phyloP scores from a whole-genome alignment of 64 coral and sea anemone species.

The Montipora sp. region DNA sequence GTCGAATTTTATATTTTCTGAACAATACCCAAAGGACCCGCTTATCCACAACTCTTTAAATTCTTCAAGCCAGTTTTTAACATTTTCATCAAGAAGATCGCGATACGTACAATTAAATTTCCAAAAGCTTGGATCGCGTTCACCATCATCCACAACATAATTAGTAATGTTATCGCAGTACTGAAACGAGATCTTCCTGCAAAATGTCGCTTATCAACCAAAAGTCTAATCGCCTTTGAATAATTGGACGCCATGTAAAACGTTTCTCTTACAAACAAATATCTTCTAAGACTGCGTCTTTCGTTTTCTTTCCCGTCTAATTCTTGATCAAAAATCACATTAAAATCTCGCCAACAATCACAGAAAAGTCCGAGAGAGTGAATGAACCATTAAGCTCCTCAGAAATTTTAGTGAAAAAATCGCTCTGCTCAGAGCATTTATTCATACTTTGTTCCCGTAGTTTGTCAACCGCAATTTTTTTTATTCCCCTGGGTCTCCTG shows the following conservation, averaged over 20 bases:
- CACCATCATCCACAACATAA: too few species aligned
- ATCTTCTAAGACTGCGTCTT: neutral
- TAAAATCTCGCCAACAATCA: neutral
- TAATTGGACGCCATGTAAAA: conserved; percentile 41
- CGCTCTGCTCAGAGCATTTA: conserved; percentile 26
- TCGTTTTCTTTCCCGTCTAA: conserved; percentile 19
- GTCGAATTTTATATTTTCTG: conserved; percentile 59
- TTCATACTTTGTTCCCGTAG: neutral
- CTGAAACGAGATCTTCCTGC: conserved; percentile 39
- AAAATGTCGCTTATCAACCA: conserved; percentile 38
- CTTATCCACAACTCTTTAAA: conserved; percentile 23
- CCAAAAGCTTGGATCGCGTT: too few species aligned
- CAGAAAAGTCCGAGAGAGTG: conserved; percentile 16
- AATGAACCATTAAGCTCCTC: neutral
- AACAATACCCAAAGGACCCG: conserved; percentile 41
- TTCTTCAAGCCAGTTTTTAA: neutral
- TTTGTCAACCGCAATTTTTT: too few species aligned
- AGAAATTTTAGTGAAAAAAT: conserved; percentile 46
- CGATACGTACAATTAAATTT: neutral
- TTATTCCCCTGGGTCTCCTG: too few species aligned
- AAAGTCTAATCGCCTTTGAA: conserved; percentile 46
- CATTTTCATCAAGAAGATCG: neutral
- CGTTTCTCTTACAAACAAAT: conserved; percentile 1
- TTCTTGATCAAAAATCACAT: conserved; percentile 22
- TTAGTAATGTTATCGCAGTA: too few species aligned